Evolutionary conservation across 2,113 vertebrate species (phyloP).

Genomic region (Corydoras sp.): DNA sequence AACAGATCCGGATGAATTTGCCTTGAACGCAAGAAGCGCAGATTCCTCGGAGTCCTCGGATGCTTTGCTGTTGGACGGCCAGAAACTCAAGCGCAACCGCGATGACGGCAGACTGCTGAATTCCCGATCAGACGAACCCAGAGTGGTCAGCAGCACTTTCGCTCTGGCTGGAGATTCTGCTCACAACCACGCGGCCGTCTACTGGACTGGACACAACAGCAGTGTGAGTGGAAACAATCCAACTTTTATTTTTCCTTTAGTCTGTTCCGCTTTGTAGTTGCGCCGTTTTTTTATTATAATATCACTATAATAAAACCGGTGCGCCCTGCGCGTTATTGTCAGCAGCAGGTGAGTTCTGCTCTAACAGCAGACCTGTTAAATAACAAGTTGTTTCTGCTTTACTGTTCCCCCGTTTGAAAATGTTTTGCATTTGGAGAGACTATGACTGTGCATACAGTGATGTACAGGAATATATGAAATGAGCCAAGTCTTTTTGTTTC

Average conservation of each 20-base stretch:
- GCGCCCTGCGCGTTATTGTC: too few species aligned
- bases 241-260: neutral
- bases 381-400: too few species aligned
- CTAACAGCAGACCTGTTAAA: too few species aligned
- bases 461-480: too few species aligned
- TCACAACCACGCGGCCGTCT: constrained; percentile 94
- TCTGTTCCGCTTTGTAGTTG: neutral
- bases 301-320: neutral
- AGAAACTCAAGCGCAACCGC: constrained; percentile 65
- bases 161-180: constrained; percentile 87
- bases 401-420: too few species aligned
- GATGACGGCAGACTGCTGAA: constrained; percentile 72
- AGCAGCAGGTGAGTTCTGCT: neutral
- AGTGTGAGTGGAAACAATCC: constrained; percentile 72
- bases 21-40: constrained; percentile 38
- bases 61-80: constrained; percentile 60
- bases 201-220: constrained; percentile 94
- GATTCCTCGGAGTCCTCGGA: constrained; percentile 40
- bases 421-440: too few species aligned
- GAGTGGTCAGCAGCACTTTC: constrained; percentile 80
- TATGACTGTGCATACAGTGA: too few species aligned
- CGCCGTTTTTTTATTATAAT: neutral
- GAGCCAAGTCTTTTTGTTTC: too few species aligned
- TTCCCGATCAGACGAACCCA: constrained; percentile 70
- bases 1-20: constrained; percentile 51